Conservation (phyloP, 2,888 invertebrate species). For the Acanthopleura granulata region DNA sequence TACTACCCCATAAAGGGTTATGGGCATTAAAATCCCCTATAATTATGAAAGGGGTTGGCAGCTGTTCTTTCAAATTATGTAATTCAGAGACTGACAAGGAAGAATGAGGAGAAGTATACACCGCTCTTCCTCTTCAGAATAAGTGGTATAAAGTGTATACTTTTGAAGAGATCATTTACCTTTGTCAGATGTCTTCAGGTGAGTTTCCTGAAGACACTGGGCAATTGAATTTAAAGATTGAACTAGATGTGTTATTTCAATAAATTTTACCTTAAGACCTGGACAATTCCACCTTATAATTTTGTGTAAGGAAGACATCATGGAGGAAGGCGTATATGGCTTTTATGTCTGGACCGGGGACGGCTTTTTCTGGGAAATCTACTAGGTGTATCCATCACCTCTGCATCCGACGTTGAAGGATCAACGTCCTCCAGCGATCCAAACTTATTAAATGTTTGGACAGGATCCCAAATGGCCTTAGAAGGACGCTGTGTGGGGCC, state of each 20-base stretch:
- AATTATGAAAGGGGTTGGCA: background rate
- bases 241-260: background rate
- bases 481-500: no score
- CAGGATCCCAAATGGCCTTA: no score
- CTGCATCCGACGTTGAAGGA: no score
- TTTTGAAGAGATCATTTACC: background rate
- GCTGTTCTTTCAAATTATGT: background rate
- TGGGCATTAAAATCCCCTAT: background rate
- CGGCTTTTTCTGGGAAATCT: no score
- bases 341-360: no score
- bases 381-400: no score
- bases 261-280: background rate
- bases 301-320: no score
- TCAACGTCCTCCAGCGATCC: no score
- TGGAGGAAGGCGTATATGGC: no score
- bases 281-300: background rate
- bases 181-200: background rate
- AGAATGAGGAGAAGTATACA: background rate
- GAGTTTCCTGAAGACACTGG: background rate
- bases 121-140: background rate
- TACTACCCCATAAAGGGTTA: background rate
- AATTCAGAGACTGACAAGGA: background rate
- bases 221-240: background rate
- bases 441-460: no score
- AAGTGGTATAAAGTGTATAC: background rate